phyloP scores from a whole-genome alignment of 2,888 invertebrate species.

The Chrysolina haemoptera region DNA sequence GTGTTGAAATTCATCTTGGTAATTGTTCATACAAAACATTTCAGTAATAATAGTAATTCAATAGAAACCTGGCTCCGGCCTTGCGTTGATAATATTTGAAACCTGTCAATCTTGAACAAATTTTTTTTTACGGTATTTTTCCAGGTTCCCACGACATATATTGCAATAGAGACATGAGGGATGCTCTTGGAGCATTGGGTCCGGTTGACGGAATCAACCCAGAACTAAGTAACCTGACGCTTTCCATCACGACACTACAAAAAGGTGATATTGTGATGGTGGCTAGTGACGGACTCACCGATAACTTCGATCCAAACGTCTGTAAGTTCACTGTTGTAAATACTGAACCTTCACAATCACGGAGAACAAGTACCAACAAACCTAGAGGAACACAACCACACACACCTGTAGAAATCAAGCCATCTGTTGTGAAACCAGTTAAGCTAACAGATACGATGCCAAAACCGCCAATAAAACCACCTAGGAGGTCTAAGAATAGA shows the following conservation, averaged over 20 bases:
- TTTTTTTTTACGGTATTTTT: constrained; percentile 19
- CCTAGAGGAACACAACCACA: constrained; percentile 32
- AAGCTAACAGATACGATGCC: constrained; percentile 32
- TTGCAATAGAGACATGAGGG: constrained; percentile 89
- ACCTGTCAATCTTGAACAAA: too few relatives aligned
- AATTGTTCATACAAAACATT: too few relatives aligned
- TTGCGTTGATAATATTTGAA: too few relatives aligned
- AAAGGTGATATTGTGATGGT: constrained; percentile 88
- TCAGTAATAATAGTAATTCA: too few relatives aligned
- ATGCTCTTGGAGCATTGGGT: constrained; percentile 89
- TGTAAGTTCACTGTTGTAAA: constrained; percentile 84
- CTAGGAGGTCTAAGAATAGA: constrained; percentile 70
- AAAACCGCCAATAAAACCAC: constrained; percentile 60
- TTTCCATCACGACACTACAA: constrained; percentile 86
- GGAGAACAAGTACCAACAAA: constrained; percentile 60
- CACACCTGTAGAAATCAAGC: constrained; percentile 45
- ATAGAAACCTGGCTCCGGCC: too few relatives aligned
- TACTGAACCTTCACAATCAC: constrained; percentile 66
- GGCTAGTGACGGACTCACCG: constrained; percentile 91
- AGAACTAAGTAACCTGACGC: constrained; percentile 88
- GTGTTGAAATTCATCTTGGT: too few relatives aligned
- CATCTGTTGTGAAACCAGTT: constrained; percentile 40
- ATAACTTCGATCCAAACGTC: constrained; percentile 93
- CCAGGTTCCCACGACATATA: constrained; percentile 86
- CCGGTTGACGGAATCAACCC: constrained; percentile 89